Evolutionary conservation across 2,113 vertebrate genomes (phyloP).

Genomic region (Ivindomyrus marchei): DNA sequence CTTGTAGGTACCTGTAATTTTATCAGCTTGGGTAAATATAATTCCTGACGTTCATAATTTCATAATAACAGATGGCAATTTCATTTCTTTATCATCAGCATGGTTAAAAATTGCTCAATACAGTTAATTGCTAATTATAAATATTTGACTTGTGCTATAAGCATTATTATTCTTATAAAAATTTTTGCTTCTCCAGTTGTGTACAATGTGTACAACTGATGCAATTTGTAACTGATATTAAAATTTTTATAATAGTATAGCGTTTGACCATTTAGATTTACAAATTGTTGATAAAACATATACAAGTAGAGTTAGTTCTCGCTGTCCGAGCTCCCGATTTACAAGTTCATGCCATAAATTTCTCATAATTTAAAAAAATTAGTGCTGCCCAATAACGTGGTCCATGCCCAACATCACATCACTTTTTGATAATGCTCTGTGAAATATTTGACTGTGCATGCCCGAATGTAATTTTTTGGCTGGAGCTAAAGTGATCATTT

Average conservation of each 20-base stretch:
- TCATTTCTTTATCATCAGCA: background rate
- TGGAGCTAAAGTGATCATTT: background rate
- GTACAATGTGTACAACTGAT: background rate
- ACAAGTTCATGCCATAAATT: too few species aligned
- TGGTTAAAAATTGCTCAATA: background rate
- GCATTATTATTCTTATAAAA: background rate
- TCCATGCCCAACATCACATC: too few species aligned
- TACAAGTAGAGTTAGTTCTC: too few species aligned
- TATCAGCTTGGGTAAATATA: background rate
- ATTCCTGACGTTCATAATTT: background rate
- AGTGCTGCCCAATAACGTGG: too few species aligned
- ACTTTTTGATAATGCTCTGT: too few species aligned
- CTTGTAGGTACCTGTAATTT: background rate
- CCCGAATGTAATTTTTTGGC: background rate
- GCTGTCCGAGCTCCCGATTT: too few species aligned
- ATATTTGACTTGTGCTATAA: background rate
- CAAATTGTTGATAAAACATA: background rate
- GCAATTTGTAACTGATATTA: background rate
- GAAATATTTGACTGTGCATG: too few species aligned
- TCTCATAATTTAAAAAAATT: too few species aligned
- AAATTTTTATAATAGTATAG: background rate
- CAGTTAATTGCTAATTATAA: background rate
- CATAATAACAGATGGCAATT: background rate
- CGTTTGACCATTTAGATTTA: background rate
- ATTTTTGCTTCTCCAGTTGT: background rate